phyloP scores from a whole-genome alignment of 2,888 invertebrate species.

The Macrosiphum euphorbiae region DNA sequence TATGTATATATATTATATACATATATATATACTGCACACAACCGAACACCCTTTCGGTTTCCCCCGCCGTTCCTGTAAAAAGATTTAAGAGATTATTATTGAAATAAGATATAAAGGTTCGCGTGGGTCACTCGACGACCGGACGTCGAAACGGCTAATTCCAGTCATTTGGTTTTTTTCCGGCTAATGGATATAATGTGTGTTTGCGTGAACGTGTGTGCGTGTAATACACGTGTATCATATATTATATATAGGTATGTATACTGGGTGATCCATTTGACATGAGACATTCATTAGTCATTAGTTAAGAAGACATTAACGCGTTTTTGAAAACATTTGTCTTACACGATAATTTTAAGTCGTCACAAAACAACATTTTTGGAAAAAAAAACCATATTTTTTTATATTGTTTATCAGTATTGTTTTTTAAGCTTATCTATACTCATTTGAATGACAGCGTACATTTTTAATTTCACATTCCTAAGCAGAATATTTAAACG shows the following conservation, averaged over 20 bases:
- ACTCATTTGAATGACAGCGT: no score
- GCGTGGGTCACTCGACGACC: constrained; percentile 43
- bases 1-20: neutral
- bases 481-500: no score
- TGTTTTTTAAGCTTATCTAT: no score
- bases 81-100: constrained; percentile 62
- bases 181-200: constrained; percentile 53
- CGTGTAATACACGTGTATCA: neutral
- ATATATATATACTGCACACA: neutral
- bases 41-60: neutral
- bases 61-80: neutral
- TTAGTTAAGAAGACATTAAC: no score
- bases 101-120: constrained; percentile 53
- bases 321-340: no score
- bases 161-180: constrained; percentile 21
- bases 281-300: no score
- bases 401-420: no score
- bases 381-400: no score
- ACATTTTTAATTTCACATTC: no score
- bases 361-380: no score
- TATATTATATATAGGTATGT: neutral
- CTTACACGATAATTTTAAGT: no score
- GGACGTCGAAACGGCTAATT: constrained; percentile 56
- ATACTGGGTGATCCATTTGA: no score
- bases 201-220: constrained; percentile 6